Conservation (phyloP, 2,113 vertebrate genomes). For the Nothobranchius furzeri region DNA sequence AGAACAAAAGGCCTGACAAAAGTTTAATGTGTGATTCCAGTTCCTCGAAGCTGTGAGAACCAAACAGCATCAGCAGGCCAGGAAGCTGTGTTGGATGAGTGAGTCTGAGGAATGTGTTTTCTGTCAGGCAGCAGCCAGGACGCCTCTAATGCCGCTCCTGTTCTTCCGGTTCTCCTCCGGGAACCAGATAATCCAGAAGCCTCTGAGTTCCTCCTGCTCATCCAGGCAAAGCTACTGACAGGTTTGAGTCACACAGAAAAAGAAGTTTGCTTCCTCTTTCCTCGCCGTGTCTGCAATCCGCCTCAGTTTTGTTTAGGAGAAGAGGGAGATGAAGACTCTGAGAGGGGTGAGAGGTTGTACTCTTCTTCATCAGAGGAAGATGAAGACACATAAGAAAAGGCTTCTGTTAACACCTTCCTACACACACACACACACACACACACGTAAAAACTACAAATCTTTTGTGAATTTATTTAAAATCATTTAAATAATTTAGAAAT, state of each 20-base stretch:
- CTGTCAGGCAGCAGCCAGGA: constrained; percentile 15
- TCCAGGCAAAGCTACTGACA: constrained; percentile 79
- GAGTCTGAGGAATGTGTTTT: constrained; percentile 55
- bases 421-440: no score
- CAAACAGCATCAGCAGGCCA: constrained; percentile 75
- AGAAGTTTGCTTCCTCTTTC: background rate
- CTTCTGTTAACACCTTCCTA: no score
- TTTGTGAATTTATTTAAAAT: no score
- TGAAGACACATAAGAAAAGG: background rate
- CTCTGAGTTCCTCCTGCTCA: constrained; percentile 81
- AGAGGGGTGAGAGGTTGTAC: constrained; percentile 53
- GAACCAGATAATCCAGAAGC: constrained; percentile 84
- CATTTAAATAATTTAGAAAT: no score
- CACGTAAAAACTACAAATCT: no score
- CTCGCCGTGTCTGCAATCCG: no score
- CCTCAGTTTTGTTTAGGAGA: constrained; percentile 13
- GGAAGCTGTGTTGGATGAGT: constrained; percentile 88
- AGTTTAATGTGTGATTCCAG: constrained; percentile 67
- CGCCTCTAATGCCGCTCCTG: no score
- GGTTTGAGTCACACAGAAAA: constrained; percentile 41
- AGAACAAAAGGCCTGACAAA: background rate
- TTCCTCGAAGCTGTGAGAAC: constrained; percentile 84
- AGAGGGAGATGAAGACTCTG: constrained; percentile 21
- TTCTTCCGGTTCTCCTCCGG: constrained; percentile 80
- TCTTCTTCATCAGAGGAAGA: constrained; percentile 46